A percentile compares a stretch with the other conserved stretches of the same genome.
Evolutionary conservation across 2,113 vertebrate species (phyloP).

Genomic region (Neogale vison): DNA sequence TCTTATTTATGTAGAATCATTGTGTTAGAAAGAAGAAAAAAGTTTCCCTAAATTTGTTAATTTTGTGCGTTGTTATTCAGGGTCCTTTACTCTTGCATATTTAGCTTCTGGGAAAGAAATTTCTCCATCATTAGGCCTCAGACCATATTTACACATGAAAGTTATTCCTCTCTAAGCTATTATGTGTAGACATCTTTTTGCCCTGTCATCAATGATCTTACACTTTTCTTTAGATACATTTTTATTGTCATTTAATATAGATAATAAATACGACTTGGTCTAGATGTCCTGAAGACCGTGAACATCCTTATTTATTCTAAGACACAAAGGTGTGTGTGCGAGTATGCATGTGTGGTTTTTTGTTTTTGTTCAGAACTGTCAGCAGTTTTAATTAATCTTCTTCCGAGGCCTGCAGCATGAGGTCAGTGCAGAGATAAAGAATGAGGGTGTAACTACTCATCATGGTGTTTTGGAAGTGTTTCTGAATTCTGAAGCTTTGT

Average conservation of each 20-base stretch:
- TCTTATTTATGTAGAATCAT: neutral
- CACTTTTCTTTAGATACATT: neutral
- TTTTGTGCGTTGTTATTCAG: neutral
- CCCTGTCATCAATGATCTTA: neutral
- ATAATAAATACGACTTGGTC: neutral
- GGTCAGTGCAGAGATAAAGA: neutral
- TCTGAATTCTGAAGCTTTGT: neutral
- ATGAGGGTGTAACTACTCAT: neutral
- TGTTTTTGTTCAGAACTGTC: neutral
- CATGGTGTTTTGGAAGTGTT: neutral
- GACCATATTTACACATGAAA: neutral
- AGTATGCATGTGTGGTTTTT: neutral
- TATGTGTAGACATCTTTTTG: neutral
- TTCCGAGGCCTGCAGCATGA: neutral
- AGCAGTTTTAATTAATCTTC: neutral
- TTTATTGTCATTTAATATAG: neutral
- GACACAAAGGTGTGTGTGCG: neutral
- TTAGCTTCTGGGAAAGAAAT: neutral
- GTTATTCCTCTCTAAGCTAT: neutral
- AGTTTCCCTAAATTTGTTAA: neutral
- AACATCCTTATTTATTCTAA: neutral
- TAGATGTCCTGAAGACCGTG: neutral
- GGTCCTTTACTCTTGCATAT: neutral
- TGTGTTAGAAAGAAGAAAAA: slow-evolving; percentile 15
- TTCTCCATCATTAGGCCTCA: neutral